Conservation (phyloP, 2,888 invertebrate species). For the Euproctis similis region DNA sequence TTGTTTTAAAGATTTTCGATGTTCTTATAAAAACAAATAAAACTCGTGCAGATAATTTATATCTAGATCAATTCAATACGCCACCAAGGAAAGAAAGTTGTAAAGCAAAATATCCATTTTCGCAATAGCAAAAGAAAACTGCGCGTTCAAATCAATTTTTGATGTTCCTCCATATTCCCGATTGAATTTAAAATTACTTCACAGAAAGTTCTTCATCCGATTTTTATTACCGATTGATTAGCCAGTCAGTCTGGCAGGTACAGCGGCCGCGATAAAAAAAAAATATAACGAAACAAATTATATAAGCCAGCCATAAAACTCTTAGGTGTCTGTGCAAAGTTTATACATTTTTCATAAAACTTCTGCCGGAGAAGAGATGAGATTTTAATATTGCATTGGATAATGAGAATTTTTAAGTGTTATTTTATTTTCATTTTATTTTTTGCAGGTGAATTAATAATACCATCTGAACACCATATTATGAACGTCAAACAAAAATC, state of each 20-base stretch:
- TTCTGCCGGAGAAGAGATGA: constrained; percentile 56
- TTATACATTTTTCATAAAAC: constrained; percentile 75
- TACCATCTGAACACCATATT: constrained; percentile 88
- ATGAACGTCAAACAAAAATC: constrained; percentile 84
- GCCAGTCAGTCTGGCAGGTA: constrained; percentile 35
- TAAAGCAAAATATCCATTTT: no score
- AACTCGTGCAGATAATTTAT: no score
- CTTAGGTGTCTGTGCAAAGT: constrained; percentile 66
- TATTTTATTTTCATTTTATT: no score
- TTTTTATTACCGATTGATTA: constrained; percentile 45
- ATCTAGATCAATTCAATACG: no score
- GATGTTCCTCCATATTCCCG: constrained; percentile 4
- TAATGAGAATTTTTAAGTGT: constrained; percentile 62
- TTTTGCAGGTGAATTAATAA: constrained; percentile 85
- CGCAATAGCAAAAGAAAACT: no score
- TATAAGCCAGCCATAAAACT: constrained; percentile 69
- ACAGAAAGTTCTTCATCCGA: constrained; percentile 22
- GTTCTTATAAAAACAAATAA: no score
- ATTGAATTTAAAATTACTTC: constrained; percentile 24
- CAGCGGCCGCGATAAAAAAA: constrained; percentile 58
- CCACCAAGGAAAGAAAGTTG: no score
- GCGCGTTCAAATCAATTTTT: no score
- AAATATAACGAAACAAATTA: constrained; percentile 73
- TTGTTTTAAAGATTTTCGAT: no score
- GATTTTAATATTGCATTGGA: constrained; percentile 73